Evolutionary conservation across 1,140 invertebrate genomes (phyloP), one percentile per base, ranked within the genome.

Genomic region (Bombus waltoni): DNA sequence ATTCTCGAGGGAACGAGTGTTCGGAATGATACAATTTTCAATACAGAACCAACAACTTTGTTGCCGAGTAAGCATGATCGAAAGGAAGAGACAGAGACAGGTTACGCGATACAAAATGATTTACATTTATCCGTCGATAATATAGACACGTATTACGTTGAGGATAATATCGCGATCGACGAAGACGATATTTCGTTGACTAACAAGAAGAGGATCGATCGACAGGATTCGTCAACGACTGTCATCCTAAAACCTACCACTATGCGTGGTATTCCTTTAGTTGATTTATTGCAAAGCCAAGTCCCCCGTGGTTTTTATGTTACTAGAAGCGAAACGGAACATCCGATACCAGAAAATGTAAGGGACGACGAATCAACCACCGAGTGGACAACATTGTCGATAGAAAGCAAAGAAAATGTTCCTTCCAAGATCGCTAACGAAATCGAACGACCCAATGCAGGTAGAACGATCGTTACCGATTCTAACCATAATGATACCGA

Each of bases 221-320:
- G n/a, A 62, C 70, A 75, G 40, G 72, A 65, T n/a, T 79, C 47
- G 22, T 70, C 73, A 0, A 87, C 80, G 0, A 70, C 59, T n/a
- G 28, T 59, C 8, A 74, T 77, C 1, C 25, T 85, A 0, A 88
- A 32, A 65, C 73, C 90, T 32, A 92, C 91, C 2, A 93, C 88
- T 0, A 85, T 89, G 70, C 87, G 88, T 59, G 88, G 90, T 25
- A 82, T 85, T 74, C 86, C 87, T 68, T 59, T 81, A 15, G 28
- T 25, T 3, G 38, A 47, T 40, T 47, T 85, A 32, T 65, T 72
- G 15, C 32, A 80, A 0, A 88, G 74, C 0, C n/a, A 79, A 32
- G 13, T 75, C 11, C 73, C 70, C 3, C 89, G 86, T 42, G 93
- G 94, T 0, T 94, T 94, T 86, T 94, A 92, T 47, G 79, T 94